Evolutionary conservation across 35 echinoderm and acorn worm genomes (phyloP).

Genomic region (Chiridota heheva): DNA sequence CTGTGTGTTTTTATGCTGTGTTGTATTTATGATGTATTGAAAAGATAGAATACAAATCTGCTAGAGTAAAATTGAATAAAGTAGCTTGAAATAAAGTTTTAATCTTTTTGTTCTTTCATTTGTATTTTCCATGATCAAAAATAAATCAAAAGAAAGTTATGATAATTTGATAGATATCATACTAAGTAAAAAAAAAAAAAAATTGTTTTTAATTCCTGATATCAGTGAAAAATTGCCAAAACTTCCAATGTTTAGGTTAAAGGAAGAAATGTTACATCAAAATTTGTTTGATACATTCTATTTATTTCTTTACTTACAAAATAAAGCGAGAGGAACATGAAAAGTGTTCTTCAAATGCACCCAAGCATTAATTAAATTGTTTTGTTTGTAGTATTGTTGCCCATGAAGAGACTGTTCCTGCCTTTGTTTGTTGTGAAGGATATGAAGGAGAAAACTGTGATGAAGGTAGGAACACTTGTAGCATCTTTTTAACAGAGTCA

Average conservation of each 20-base stretch:
- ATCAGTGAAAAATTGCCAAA: not conserved
- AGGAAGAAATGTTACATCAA: not conserved
- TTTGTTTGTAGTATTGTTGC: not conserved
- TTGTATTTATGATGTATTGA: too few species aligned
- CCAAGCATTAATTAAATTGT: not conserved
- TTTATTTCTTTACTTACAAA: not conserved
- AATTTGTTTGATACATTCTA: not conserved
- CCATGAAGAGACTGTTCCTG: conserved; percentile 4
- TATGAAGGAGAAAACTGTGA: conserved; percentile 21
- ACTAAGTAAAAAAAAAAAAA: too few species aligned
- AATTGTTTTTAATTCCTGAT: not conserved
- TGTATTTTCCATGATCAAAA: too few species aligned
- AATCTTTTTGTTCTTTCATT: too few species aligned
- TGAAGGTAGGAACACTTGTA: not conserved
- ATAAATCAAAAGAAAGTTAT: too few species aligned
- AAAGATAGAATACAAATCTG: too few species aligned
- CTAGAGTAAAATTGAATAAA: too few species aligned
- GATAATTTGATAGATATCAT: too few species aligned
- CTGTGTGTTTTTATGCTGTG: too few species aligned
- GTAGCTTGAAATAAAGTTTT: too few species aligned
- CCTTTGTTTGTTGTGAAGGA: conserved; percentile 19
- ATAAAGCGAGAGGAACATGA: not conserved
- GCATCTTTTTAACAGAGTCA: not conserved
- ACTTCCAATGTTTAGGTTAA: not conserved
- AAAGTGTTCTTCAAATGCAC: not conserved